Base-by-base conservation (phyloP, 2,797 vertebrate genomes). In the Lagodon rhomboides region DNA sequence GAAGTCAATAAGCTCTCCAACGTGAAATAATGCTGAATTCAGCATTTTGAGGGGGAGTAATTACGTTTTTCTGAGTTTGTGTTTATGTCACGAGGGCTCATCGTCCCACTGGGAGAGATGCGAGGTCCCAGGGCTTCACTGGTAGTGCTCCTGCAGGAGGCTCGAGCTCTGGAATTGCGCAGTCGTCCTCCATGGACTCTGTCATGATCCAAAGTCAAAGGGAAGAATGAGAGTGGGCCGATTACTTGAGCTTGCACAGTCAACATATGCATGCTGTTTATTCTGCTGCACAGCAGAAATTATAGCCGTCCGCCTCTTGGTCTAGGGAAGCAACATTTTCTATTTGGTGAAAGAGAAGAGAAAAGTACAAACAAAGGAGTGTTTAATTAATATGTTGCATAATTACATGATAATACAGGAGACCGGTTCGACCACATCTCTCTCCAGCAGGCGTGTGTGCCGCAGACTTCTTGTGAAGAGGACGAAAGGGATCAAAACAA, bases 141-240 rank as follows among this genome's bases (percentile, higher is more conserved):
- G 67, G 25, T 73, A 17, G 38, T 80, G 51, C 55, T 69, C 60
- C 64, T 81, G 55, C 77, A 82, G 82, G 69, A 73, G 75, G 68
- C 67, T 71, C 70, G 71, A 34, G 54, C n/a, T 59, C 38, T 83
- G 73, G 76, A 79, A 68, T 56, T 80, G 87, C 68, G 65, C 76
- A 58, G 76, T 77, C 71, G 83, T 89, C 80, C 75, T 87, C 77
- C 80, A 56, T 77, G 72, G 73, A 47, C 68, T 86, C 68, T 77
- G 84, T 87, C 79, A 83, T 80, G 81, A 86, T 88, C 85, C 86
- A 90, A 84, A 88, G 83, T 91, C 82, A 92, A 89, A 90, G 74
- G 53, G 61, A 84, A 82, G 75, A 79, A 89, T 81, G 69, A 79
- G 73, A 90, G 77, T 70, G 68, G 27, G 62, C 25, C 71, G 73